Evolutionary conservation across 2,888 invertebrate genomes (phyloP).

Genomic region (Steromphala cineraria): DNA sequence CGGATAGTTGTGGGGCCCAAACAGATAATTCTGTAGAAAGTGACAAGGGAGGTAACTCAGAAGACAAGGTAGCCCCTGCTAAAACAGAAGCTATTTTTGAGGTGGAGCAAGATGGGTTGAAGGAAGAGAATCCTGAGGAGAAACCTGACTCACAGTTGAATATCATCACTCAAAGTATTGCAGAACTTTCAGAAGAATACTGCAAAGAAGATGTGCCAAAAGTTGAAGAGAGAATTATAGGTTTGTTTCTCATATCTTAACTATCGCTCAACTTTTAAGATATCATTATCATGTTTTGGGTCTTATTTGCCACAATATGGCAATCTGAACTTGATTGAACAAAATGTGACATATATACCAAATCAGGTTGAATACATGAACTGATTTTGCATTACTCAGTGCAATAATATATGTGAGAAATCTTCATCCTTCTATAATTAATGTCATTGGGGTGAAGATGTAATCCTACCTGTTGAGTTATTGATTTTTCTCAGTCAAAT

Average conservation of each 20-base stretch:
- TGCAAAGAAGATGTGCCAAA: neutral
- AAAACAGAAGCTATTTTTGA: neutral
- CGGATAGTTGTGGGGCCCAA: neutral
- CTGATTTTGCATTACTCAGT: too few relatives aligned
- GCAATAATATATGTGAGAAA: too few relatives aligned
- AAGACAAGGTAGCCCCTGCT: neutral
- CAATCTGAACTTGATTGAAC: too few relatives aligned
- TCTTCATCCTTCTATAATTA: too few relatives aligned
- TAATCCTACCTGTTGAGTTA: too few relatives aligned
- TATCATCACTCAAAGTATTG: neutral
- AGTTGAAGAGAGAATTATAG: constrained; percentile 12
- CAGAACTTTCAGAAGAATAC: neutral
- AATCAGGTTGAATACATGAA: too few relatives aligned
- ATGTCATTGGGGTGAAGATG: too few relatives aligned
- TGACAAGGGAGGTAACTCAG: neutral
- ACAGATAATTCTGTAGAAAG: neutral
- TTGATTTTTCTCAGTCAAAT: too few relatives aligned
- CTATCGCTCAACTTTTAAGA: too few relatives aligned
- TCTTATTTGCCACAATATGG: too few relatives aligned
- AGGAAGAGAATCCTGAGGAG: neutral
- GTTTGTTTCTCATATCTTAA: neutral
- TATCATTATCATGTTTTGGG: too few relatives aligned
- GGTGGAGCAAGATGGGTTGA: neutral
- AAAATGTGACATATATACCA: too few relatives aligned
- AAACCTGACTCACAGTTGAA: neutral